Base-by-base conservation (phyloP, 2,888 invertebrate species). In the Piscicola geometra region DNA sequence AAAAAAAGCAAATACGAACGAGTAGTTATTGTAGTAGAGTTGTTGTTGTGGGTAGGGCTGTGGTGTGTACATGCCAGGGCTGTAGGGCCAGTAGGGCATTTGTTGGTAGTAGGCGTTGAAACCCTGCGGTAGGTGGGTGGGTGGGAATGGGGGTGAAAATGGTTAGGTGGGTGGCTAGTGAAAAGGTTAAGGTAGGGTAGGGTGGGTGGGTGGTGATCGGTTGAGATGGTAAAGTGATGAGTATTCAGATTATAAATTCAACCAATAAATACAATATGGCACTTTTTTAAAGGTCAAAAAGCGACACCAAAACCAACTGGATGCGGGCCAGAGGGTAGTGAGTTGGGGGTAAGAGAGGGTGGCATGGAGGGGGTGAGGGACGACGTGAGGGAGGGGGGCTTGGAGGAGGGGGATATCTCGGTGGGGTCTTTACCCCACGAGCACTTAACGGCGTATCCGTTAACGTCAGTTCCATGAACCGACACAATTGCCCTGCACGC, bases 401-500 rank as follows among this genome's bases (percentile, higher is more conserved):
- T 52, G 35, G 33, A 28, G 73, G 60, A 21, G 35, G 32, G 94
- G 92, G 1, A 93, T 93, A 83, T 93, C 93, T 84, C 56, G 21
- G 33, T 52, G n/a, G 73, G 73, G 28, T 98, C 97, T 87, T 97
- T 97, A 71, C 99, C 99, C 99, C 99, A 99, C 87, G 97, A 97
- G 88, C 98, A 98, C 88, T 98, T 97, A 72, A 98, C 95, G 81
- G 91, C 90, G 85, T 95, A 93, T 77, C 97, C 97, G 84, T 92
- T 93, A 82, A 99, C 92, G 87, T 97, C 96, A 81, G 93, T 93
- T 84, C 95, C 96, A 87, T 98, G 94, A 86, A 94, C 91, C 76
- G 92, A 91, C 87, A 96, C 94, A 83, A 99, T 99, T 81, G 98
- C 98, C 86, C 93, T 93, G 79, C 96, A 93, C 72, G 98, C 99